These are phyloP conservation scores for Myiothlypis coronata DNA, from an alignment of 2,797 vertebrate genomes.

Conservation along the genomic window DNA sequence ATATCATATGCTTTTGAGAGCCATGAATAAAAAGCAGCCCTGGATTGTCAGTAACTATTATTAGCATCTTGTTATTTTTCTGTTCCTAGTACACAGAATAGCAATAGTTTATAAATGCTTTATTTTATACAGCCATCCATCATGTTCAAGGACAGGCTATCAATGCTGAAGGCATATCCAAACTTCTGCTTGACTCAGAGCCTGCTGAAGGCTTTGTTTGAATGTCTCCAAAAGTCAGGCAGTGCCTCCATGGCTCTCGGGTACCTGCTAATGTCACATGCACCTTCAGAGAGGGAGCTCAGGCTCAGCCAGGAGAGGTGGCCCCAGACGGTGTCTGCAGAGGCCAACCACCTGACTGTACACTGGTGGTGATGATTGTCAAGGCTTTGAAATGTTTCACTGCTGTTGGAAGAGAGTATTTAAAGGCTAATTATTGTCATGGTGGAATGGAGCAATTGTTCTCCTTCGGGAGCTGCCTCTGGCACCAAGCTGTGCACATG, in stretches of 20 bases:
- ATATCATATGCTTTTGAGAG: not conserved
- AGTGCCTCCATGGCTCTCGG: not conserved
- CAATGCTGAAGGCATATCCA: not conserved
- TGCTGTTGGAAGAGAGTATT: not conserved
- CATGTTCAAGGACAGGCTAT: not conserved
- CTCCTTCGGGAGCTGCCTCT: not conserved
- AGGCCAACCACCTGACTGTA: not conserved
- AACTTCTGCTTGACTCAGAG: not conserved
- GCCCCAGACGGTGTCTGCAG: not conserved
- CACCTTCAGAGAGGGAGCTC: not conserved
- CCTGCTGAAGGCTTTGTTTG: not conserved
- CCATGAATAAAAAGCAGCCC: not conserved
- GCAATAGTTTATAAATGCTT: not conserved
- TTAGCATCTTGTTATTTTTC: constrained; percentile 2
- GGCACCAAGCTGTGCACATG: not conserved
- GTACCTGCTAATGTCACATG: not conserved
- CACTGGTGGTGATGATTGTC: not conserved
- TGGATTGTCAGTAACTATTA: not conserved
- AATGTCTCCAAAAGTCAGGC: not conserved
- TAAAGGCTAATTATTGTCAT: not conserved
- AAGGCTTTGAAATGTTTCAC: not conserved
- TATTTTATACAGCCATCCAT: not conserved
- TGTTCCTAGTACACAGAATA: not conserved
- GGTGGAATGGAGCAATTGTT: fast-evolving
- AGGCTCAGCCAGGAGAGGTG: not conserved